Base-by-base conservation (phyloP, 2,113 vertebrate species). In the human region DNA sequence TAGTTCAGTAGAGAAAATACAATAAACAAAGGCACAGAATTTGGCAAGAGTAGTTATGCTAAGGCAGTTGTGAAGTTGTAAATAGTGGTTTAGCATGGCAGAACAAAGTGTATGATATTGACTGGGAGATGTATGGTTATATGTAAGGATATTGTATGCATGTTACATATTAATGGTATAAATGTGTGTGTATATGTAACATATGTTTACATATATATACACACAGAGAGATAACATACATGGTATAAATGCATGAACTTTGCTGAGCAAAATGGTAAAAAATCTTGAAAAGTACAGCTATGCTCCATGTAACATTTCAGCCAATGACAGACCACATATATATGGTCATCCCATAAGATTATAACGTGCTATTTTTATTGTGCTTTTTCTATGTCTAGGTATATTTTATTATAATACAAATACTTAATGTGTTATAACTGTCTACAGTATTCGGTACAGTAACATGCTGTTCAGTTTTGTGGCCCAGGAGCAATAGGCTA, bases 221-320 rank as follows among this genome's bases (percentile, higher is more conserved):
- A 40, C 16, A 32, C 3, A 38, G 22, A 45, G n/a, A 93, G 14
- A 75, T 6, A 52, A 5, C 6, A 40, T 32, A 14, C 9, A 50
- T n/a, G 22, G 7, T 84, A 35, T 5, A 3, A 93, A 20, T 84
- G 25, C 1, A 12, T 93, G 7, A 87, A 3, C 2, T 96, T 48
- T 95, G 12, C 79, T 88, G n/a, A 87, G 55, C 22, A 75, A 95
- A 88, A 93, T 79, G 10, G 30, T 91, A 8, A 61, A 93, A 94
- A 7, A 13, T 64, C 23, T 96, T 80, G 11, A 38, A 90, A 90
- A 76, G 2, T 92, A 14, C 8, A 48, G 75, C 43, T 8, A 18
- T 48, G 8, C 13, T 8, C 43, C 8, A 30, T 16, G 30, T 45
- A 78, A 48, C 14, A 18, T 32, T 48, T 48, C 27, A 16, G 43